A percentile compares a stretch with the other conserved stretches of the same genome.
Evolutionary conservation across 2,888 invertebrate genomes (phyloP).

Genomic region (Ectemnius cavifrons): DNA sequence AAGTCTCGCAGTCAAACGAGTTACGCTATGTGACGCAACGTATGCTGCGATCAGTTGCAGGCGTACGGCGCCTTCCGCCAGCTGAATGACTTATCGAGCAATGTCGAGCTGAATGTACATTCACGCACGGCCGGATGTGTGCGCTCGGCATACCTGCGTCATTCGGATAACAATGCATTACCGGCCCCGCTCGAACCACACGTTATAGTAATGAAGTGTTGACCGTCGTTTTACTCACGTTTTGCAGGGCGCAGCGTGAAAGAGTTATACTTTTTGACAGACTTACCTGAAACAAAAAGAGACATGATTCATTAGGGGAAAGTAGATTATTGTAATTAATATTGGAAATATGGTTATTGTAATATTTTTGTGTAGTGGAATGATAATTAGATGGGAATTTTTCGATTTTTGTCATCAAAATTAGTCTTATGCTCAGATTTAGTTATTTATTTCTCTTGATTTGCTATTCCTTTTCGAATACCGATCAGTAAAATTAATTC

Average conservation of each 20-base stretch:
- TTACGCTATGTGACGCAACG: slow-evolving; percentile 26
- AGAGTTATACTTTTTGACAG: slow-evolving; percentile 13
- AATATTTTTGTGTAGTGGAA: slow-evolving; percentile 8
- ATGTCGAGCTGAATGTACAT: slow-evolving; percentile 17
- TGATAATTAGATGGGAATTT: too few relatives aligned
- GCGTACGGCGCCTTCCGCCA: slow-evolving; percentile 3
- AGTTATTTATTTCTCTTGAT: too few relatives aligned
- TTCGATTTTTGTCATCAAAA: too few relatives aligned
- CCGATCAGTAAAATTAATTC: too few relatives aligned
- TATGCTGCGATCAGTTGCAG: slow-evolving; percentile 20
- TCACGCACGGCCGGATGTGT: not conserved
- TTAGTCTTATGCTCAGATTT: too few relatives aligned
- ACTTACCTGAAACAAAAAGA: slow-evolving; percentile 62
- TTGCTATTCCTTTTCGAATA: too few relatives aligned
- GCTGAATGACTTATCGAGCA: slow-evolving; percentile 23
- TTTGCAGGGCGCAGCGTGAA: not conserved
- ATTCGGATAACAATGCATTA: slow-evolving; percentile 36
- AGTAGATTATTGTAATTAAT: not conserved
- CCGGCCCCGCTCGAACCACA: slow-evolving; percentile 25
- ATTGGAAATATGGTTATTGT: not conserved
- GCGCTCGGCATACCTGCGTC: slow-evolving; percentile 21
- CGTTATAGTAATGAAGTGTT: slow-evolving; percentile 14
- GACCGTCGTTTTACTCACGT: slow-evolving; percentile 44
- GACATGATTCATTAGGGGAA: not conserved
- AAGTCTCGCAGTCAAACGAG: slow-evolving; percentile 14